A percentile compares a stretch with the other conserved stretches of the same genome.
phyloP scores from a whole-genome alignment of 1,140 invertebrate genomes.

The Drosophila bipectinata region DNA sequence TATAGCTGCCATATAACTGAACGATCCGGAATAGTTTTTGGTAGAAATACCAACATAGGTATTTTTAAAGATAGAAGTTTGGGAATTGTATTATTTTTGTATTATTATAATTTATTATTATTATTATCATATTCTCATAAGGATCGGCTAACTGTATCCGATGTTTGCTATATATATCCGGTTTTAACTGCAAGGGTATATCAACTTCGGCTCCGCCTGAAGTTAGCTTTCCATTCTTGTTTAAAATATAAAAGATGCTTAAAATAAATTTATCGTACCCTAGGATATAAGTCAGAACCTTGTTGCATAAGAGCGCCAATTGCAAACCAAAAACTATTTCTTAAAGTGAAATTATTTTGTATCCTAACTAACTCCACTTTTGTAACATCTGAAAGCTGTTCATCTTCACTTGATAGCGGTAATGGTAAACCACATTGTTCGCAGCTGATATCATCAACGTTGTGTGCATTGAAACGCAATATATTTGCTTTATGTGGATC shows the following conservation, averaged over 20 bases:
- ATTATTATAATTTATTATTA: too few species aligned
- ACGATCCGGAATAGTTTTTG: too few species aligned
- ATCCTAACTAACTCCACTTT: slow-evolving; percentile 84
- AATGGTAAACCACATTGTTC: neutral
- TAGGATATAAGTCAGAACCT: slow-evolving; percentile 94
- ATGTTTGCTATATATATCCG: too few species aligned
- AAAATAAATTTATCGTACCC: slow-evolving; percentile 83
- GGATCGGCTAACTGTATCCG: too few species aligned
- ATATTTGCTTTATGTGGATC: slow-evolving; percentile 4
- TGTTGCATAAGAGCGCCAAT: slow-evolving; percentile 98
- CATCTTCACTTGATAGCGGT: slow-evolving; percentile 17
- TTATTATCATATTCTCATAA: too few species aligned
- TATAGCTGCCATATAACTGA: too few species aligned
- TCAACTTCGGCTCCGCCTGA: too few species aligned
- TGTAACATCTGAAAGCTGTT: slow-evolving; percentile 68
- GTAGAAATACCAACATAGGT: too few species aligned
- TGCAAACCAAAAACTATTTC: slow-evolving; percentile 95
- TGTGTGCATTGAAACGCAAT: neutral
- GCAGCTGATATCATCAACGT: slow-evolving; percentile 3
- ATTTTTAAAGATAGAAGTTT: too few species aligned
- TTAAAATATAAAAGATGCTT: neutral
- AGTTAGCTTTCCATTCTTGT: too few species aligned
- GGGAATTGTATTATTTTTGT: too few species aligned
- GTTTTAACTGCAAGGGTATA: too few species aligned
- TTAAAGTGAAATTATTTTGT: slow-evolving; percentile 90